A percentile compares a stretch with the other conserved stretches of the same genome.
phyloP scores from a whole-genome alignment of 64 coral and sea anemone genomes.

The Montipora sp. region DNA sequence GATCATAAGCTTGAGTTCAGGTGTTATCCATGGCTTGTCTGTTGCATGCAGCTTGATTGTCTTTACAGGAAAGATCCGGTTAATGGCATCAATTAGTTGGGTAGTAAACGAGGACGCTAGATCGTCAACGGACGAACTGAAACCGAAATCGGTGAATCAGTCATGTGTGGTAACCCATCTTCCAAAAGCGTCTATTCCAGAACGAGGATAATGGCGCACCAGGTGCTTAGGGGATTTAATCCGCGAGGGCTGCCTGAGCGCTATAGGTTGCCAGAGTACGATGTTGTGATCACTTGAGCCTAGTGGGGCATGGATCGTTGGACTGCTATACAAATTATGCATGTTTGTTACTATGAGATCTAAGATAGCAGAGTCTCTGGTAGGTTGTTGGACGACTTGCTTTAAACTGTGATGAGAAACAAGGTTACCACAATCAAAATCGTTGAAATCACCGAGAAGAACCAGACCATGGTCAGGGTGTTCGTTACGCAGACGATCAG shows the following conservation, averaged over 20 bases:
- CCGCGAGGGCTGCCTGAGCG: conserved; percentile 14
- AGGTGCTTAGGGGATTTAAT: conserved; percentile 27
- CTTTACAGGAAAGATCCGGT: not conserved
- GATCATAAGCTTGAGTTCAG: conserved; percentile 34
- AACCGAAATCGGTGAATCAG: conserved; percentile 32
- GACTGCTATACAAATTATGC: conserved; percentile 39
- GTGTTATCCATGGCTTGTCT: conserved; percentile 32
- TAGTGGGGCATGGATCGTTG: conserved; percentile 15
- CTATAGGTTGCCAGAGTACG: conserved; percentile 36
- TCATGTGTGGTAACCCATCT: conserved; percentile 4
- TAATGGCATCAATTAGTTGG: conserved; percentile 12
- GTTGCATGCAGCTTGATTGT: no score
- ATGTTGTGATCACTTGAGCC: conserved; percentile 66
- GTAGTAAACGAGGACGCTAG: conserved; percentile 1
- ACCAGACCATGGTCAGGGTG: conserved; percentile 46
- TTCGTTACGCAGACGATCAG: conserved; percentile 25
- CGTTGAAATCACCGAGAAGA: conserved; percentile 60
- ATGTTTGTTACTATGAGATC: conserved; percentile 75
- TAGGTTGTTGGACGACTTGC: conserved; percentile 76
- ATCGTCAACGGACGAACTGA: conserved; percentile 19
- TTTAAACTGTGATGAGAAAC: conserved; percentile 62
- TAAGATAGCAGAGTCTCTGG: conserved; percentile 61
- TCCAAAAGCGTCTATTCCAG: no score
- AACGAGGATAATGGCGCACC: not conserved
- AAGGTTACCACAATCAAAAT: conserved; percentile 47